Base-by-base conservation (phyloP, 2,113 vertebrate genomes). In the Pachypanchax playfairii region DNA sequence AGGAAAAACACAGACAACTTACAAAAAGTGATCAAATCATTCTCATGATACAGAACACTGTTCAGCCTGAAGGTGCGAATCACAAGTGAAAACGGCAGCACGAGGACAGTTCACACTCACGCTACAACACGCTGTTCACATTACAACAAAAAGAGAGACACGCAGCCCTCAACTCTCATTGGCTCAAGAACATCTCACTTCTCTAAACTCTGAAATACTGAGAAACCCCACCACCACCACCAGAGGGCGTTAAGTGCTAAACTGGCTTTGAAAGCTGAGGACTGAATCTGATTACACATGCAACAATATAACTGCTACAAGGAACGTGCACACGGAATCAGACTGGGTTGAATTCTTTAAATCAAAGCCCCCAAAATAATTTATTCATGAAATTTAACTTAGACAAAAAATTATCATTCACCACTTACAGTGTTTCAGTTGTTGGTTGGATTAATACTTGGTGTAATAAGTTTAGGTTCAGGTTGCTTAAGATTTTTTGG, bases 81-180 rank as follows among this genome's bases (percentile, higher is more conserved):
- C 10, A 53, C 53, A 39, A 61, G 55, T 43, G 39, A 62, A 62
- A 61, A 65, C 39, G 36, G 66, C 73, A 78, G 75, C 47, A 50
- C 57, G 38, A 58, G 59, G 60, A 44, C 11, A 3, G 29, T 31
- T 31, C 11, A 25, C 65, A 67, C 54, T 18, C 35, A 31, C 55
- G 2, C 29, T 46, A 31, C 36, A 54, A 12, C 38, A 50, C 39
- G 44, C 48, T 36, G 35, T 67, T 85, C 79, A 82, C 79, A 70
- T 54, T 72, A 44, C 26, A 36, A 70, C n/a, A 64, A 63, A 38
- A 35, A 29, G 50, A 54, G 49, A 1, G 21, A 5, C 33, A 33
- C 9, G 0, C n/a, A n/a, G 31, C 36, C 55, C 20, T 55, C n/a
- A 38, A 25, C 31, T 35, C 29, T 58, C 42, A 73, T 74, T 24